These are phyloP conservation scores for Choloepus hoffmanni DNA, from an alignment of 2,113 vertebrate genomes.

Conservation along the genomic window DNA sequence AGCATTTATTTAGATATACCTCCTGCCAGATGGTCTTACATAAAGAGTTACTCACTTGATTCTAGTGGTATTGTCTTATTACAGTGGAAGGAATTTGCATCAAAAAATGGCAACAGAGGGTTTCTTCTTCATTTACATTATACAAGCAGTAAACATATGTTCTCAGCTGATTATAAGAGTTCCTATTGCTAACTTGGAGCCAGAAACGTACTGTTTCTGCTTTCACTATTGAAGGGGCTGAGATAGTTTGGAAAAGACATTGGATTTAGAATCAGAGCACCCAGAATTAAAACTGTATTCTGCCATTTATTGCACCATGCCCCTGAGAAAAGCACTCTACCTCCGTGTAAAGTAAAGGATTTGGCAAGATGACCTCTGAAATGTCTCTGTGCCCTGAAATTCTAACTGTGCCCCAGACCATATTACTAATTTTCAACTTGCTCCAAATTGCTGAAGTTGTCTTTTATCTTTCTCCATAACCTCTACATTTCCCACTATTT, in stretches of 20 bases:
- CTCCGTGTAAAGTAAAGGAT: constrained; percentile 23
- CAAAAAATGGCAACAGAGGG: constrained; percentile 5
- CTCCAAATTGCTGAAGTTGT: neutral
- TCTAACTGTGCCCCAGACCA: neutral
- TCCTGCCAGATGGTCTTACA: neutral
- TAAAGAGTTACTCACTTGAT: constrained; percentile 6
- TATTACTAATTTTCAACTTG: constrained; percentile 50
- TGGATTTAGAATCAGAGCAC: constrained; percentile 2
- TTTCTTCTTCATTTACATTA: constrained; percentile 43
- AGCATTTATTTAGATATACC: neutral
- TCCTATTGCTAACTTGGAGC: neutral
- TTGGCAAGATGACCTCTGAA: constrained; percentile 26
- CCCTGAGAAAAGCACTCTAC: constrained; percentile 11
- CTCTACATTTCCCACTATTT: neutral
- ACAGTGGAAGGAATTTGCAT: constrained; percentile 1
- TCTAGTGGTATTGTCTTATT: neutral
- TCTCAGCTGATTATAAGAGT: neutral
- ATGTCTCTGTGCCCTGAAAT: constrained; percentile 8
- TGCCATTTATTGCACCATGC: neutral
- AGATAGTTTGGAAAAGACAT: neutral
- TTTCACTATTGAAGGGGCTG: neutral
- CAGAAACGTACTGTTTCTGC: constrained; percentile 1
- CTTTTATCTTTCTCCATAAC: neutral
- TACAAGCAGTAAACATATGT: neutral
- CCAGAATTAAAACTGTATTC: constrained; percentile 34